Conservation (phyloP, 23 tunicate species). For the Oikopleura vanhoeffeni region DNA sequence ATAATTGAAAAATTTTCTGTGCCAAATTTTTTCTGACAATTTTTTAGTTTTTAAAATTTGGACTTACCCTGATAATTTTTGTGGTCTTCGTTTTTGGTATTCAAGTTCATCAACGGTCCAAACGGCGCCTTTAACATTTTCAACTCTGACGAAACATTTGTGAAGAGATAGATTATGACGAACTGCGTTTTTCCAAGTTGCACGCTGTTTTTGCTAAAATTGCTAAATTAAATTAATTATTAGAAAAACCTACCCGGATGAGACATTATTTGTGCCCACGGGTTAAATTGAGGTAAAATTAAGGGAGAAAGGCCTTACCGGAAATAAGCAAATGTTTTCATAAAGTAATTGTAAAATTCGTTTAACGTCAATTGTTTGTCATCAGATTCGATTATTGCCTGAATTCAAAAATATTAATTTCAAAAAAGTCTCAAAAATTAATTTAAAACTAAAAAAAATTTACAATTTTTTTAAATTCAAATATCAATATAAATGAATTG, state of each 20-base stretch:
- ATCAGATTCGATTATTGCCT: slow-evolving; percentile 82
- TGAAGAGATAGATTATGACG: slow-evolving; percentile 91
- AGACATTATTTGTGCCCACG: no score
- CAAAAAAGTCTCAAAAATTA: background rate
- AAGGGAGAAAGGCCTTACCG: slow-evolving; percentile 14
- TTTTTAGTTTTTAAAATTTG: no score
- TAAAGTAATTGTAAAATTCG: slow-evolving; percentile 96
- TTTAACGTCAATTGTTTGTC: slow-evolving; percentile 86
- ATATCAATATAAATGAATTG: no score
- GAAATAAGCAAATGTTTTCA: slow-evolving; percentile 85
- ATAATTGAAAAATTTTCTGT: no score
- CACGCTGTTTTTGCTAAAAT: slow-evolving; percentile 1
- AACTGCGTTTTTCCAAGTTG: slow-evolving; percentile 56
- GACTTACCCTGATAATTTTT: slow-evolving; percentile 92
- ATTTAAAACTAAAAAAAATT: no score
- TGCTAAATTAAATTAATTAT: no score
- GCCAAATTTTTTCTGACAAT: no score
- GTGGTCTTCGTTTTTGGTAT: slow-evolving; percentile 96
- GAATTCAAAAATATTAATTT: slow-evolving; percentile 15
- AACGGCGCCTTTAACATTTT: slow-evolving; percentile 98
- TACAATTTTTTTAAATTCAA: no score
- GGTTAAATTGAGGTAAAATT: background rate
- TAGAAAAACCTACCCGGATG: no score
- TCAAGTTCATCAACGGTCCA: slow-evolving; percentile 99
- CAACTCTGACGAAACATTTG: slow-evolving; percentile 98